Evolutionary conservation across 2,113 vertebrate genomes (phyloP), one percentile per base, ranked within the genome.

Genomic region (Apaloderma vittatum): DNA sequence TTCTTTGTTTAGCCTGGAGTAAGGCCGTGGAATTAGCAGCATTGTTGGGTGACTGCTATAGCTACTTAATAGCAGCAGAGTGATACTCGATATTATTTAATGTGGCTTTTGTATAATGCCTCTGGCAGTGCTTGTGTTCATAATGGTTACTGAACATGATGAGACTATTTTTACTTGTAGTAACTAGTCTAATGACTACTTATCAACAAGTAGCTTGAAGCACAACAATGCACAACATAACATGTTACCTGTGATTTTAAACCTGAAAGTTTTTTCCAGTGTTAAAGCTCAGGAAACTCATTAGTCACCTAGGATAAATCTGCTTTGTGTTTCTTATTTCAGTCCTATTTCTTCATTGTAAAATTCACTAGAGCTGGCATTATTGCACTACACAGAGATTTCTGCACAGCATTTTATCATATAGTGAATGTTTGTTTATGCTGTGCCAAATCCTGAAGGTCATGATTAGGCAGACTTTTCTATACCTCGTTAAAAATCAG

Each of bases 361-460:
- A 92, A 93, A 74, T 88, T 90, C 82, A 54, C 30, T 91, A 77
- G 26, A 86, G 43, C 36, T 94, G 54, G 40, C 32, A 54, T 74
- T 90, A 88, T 49, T 37, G 26, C 26, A 40, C 6, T 79, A n/a
- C 26, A 45, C 34, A 75, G 73, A 85, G 27, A 62, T 77, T 83
- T 86, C 85, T 93, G 43, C 75, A 46, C 65, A 65, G 27, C 52
- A 6, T 67, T 36, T 23, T 57, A 24, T 70, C 77, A 74, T 76
- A 71, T 32, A 75, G 59, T 75, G 51, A 84, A 63, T 18, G 26
- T 43, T 78, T 37, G 54, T 77, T 90, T 62, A 48, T 67, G 20
- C 55, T 36, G 0, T 84, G 26, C 40, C 63, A 88, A 45, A 83
- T 90, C 37, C 61, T 93, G 45, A 93, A 77, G 34, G 48, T 58